These are phyloP conservation scores for Characodon lateralis DNA, from an alignment of 2,797 vertebrate genomes.

Conservation along the genomic window DNA sequence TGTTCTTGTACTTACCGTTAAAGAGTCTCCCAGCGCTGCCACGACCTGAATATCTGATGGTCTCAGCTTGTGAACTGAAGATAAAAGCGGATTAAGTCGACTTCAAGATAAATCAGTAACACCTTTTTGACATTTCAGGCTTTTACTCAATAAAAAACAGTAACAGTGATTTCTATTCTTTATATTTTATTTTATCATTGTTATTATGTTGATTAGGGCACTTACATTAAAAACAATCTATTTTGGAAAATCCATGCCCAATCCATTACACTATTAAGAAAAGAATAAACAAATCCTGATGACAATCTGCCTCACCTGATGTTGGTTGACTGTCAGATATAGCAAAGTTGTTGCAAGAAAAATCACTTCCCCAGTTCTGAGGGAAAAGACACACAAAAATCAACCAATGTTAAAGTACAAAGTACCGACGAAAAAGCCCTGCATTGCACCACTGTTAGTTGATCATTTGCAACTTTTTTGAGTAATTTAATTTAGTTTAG, in stretches of 20 bases:
- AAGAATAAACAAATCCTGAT: neutral
- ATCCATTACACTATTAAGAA: neutral
- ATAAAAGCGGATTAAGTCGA: constrained; percentile 14
- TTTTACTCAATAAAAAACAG: neutral
- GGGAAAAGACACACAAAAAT: constrained; percentile 16
- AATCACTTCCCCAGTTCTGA: constrained; percentile 91
- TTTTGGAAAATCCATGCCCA: neutral
- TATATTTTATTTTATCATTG: neutral
- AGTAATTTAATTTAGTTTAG: neutral
- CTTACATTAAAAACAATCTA: neutral
- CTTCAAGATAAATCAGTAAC: neutral
- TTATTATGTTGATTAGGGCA: no score
- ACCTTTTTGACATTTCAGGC: neutral
- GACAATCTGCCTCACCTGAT: constrained; percentile 82
- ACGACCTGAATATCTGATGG: constrained; percentile 87
- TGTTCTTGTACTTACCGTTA: constrained; percentile 60
- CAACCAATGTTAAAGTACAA: neutral
- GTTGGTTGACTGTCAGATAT: constrained; percentile 78
- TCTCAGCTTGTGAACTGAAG: constrained; percentile 81
- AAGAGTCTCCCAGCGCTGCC: constrained; percentile 83
- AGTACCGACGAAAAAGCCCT: neutral
- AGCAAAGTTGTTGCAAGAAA: constrained; percentile 75
- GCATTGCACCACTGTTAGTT: neutral
- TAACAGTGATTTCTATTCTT: neutral
- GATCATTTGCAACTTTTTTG: neutral